Evolutionary conservation across 2,888 invertebrate species (phyloP), one percentile per base, ranked within the genome.

Genomic region (Xanthia icteritia): DNA sequence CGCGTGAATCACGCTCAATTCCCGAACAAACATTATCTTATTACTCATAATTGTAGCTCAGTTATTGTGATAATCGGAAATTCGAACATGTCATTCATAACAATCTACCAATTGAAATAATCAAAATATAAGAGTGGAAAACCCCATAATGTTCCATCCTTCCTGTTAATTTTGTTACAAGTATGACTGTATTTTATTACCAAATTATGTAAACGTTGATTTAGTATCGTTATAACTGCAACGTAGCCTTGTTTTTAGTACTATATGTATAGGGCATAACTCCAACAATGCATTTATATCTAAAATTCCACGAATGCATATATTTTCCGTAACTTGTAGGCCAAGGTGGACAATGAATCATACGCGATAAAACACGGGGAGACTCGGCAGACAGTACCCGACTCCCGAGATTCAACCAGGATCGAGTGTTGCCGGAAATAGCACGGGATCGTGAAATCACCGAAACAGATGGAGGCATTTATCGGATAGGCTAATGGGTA

Each of bases 11-110:
- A 94, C 83, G 73, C 80, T 70, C 83, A 83, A 88, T 92, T 93
- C 92, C 90, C 85, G 89, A 89, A 80, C 84, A 86, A 84, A 88
- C 87, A 87, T 91, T 92, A 92, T 91, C 91, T 90, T 89, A 89
- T 93, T 93, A 92, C 90, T 93, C 92, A 94, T 91, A 91, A 87
- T 88, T 88, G 88, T 86, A 82, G 83, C 89, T 89, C 87, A 89
- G 85, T 85, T 82, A 82, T 86, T 80, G 68, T 84, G 88, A 89
- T 89, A 88, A 89, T 81, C 87, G 80, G 84, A 76, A 76, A 71
- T 86, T 81, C 85, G 81, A 84, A 77, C 74, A 74, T 85, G 81
- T 79, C 73, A 83, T 83, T 83, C 71, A 73, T 83, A 87, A 79
- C 75, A 66, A 77, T 77, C 68, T 66, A 78, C 69, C 77, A 85